These are phyloP conservation scores for Odontocerum albicorne DNA, from an alignment of 2,888 invertebrate genomes.

Conservation along the genomic window DNA sequence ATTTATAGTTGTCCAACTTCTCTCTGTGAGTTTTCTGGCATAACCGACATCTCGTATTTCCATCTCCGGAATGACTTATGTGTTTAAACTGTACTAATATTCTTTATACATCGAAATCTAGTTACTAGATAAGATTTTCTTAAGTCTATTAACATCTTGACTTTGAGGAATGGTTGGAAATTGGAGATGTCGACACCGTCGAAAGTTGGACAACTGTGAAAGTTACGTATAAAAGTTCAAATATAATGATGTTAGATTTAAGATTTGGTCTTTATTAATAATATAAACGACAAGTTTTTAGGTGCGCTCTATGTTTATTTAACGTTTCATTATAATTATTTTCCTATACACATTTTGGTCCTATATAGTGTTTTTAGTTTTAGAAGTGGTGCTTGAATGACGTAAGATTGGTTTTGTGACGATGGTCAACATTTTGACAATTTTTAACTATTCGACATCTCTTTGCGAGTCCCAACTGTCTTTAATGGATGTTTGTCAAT, in stretches of 20 bases:
- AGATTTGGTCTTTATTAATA: conserved; percentile 25
- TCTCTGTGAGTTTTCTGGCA: too few species aligned
- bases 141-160: too few species aligned
- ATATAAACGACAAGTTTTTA: conserved; percentile 25
- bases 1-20: conserved; percentile 11
- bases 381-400: conserved; percentile 34
- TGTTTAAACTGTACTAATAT: too few species aligned
- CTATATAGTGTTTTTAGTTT: conserved; percentile 24
- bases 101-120: too few species aligned
- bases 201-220: background rate
- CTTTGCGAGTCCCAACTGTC: too few species aligned
- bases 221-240: conserved; percentile 32
- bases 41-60: too few species aligned
- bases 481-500: too few species aligned
- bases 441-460: too few species aligned
- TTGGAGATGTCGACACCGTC: too few species aligned
- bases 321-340: conserved; percentile 12
- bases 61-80: too few species aligned
- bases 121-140: too few species aligned
- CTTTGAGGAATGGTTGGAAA: too few species aligned
- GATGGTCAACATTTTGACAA: conserved; percentile 13
- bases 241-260: conserved; percentile 35
- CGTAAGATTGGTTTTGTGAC: conserved; percentile 17
- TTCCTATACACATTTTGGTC: conserved; percentile 16
- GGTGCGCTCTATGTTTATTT: conserved; percentile 23